Base-by-base conservation (phyloP, 1,140 invertebrate species). In the Hesperophylax magnus region DNA sequence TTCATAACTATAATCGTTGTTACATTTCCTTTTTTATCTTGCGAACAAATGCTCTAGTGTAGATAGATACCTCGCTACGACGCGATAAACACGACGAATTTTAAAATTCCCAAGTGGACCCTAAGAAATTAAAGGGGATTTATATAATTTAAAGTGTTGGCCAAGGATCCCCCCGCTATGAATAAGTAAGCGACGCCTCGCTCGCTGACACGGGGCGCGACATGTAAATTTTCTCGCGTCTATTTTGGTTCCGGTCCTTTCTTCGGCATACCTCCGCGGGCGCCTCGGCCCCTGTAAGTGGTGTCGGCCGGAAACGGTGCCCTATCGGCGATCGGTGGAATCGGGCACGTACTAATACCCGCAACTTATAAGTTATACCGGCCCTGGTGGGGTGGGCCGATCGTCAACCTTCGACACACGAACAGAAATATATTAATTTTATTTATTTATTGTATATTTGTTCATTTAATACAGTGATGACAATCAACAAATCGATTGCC, bases 301-400 rank as follows among this genome's bases (percentile, higher is more conserved):
- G 79, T 72, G 82, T 71, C 63, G 77, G 77, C 53, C 82, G 82
- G 82, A 83, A 83, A 53, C 72, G 69, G 79, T 81, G 77, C 82
- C 79, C 79, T 83, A 83, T 83, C 82, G 79, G 53, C 77, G 79
- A 83, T 83, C 82, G 82, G 71, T 15, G 71, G 58, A 78, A 80
- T 78, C 78, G 69, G 72, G 78, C 75, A 80, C 82, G 79, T 82
- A 67, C 63, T 47, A 47, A 47, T 47, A 47, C 39, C 39, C 53
- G 53, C 22, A 31, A 75, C 31, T 65, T 27, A 53, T 27, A 27
- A 75, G 22, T 52, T 75, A 27, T 56, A 61, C 58, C 60, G 39
- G 39, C 39, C 39, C 39, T 47, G 39, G 39, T 47, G 39, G 39
- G 39, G 11, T 47, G 39, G 11, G 39, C 9, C 11, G 39, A 8